Base-by-base conservation (phyloP, 2,797 vertebrate species). In the Sebastes elongatus region DNA sequence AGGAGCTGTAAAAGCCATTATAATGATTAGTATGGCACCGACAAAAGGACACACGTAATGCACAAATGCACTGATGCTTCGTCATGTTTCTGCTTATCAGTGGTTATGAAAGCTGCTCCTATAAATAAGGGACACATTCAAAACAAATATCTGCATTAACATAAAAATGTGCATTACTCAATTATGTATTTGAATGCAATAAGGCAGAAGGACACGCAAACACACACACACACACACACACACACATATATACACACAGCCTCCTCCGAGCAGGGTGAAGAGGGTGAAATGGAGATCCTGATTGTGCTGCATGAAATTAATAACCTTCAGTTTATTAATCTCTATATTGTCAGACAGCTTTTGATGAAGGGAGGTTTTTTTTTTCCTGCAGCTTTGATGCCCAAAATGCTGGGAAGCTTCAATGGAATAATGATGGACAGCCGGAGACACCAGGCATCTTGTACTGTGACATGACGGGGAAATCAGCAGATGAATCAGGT, bases 81-180 rank as follows among this genome's bases (percentile, higher is more conserved):
- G 53, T 77, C 46, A 32, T 65, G 52, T 22, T 60, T 75, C 38
- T 72, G 73, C 75, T 81, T 75, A 83, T 86, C 82, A 60, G 57
- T 20, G 66, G 60, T 42, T 35, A 11, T 67, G 69, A 82, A 80
- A 82, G 59, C 57, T 16, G 2, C 35, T 0, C 66, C 49, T 42
- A 35, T 76, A 84, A 86, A 84, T 78, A 78, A 78, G 10, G 10
- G n/a, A 71, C 28, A 63, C 10, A 20, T 55, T 78, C 72, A 30
- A 70, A 66, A 74, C 61, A 69, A 82, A 84, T 10, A 30, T 23
- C 59, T 1, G 14, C 56, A 78, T 80, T 80, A 70, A 56, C 71
- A 76, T 82, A 71, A 75, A 86, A 55, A 74, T 74, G 42, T 68
- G 57, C 65, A 82, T 56, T 74, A 66, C 10, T 72, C 62, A 74